Evolutionary conservation across 2,888 invertebrate genomes (phyloP), one percentile per base, ranked within the genome.

Genomic region (Patella pellucida): DNA sequence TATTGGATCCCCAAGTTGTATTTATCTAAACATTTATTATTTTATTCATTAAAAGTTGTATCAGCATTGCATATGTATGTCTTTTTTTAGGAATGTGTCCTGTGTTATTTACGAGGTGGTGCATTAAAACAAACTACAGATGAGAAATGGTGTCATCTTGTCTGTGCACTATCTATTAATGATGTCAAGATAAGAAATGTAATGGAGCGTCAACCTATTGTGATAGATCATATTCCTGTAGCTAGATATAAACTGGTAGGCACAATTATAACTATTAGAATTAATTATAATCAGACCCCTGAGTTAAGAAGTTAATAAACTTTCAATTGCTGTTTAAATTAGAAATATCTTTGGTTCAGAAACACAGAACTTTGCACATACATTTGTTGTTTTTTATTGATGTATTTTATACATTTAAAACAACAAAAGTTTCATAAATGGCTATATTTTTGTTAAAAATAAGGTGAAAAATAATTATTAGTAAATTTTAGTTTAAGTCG

Each of bases 31-130:
- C n/a, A n/a, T n/a, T n/a, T n/a, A n/a, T n/a, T n/a, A n/a, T n/a
- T n/a, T n/a, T n/a, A n/a, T n/a, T n/a, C n/a, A n/a, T n/a, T n/a
- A n/a, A n/a, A n/a, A 31, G 4, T 41, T 41, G 5, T 41, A 41
- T 41, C 41, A 5, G 41, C 9, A 41, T 41, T 9, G 41, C 9
- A 41, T 41, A 41, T 69, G 31, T 69, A 4, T 9, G 16, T 15
- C 5, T 3, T 69, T 12, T n/a, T 80, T 1, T 79, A 90, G 89
- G 85, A 90, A 80, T 94, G 94, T 85, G 92, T 91, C 80, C 85
- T 94, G 78, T 94, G 94, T 87, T 91, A 92, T 50, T 88, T 93
- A 85, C 89, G 92, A 71, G 91, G 92, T 16, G 92, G 92, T 16
- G 92, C 92, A 3, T 80, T 92, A 76, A 91, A 92, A 81, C 89